Conservation (phyloP, 2,113 vertebrate genomes). For the Trematocara variabile region DNA sequence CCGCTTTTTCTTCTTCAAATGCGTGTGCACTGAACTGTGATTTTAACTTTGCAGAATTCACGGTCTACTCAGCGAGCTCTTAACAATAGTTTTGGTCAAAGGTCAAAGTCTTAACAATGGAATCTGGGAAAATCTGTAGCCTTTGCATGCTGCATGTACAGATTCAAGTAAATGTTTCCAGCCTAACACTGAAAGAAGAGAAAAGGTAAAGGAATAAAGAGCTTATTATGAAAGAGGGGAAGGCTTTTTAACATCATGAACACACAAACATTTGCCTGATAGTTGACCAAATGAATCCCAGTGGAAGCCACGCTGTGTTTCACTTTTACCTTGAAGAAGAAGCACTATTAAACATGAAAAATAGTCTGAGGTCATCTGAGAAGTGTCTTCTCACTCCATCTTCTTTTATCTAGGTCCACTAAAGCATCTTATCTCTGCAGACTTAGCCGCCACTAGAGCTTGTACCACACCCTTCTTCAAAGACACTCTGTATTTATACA, state of each 20-base stretch:
- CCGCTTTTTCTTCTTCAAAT: neutral
- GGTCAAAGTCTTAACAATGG: neutral
- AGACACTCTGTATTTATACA: neutral
- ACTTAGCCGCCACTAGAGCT: neutral
- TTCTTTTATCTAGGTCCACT: neutral
- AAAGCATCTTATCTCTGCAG: neutral
- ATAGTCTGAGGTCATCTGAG: neutral
- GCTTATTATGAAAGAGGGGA: neutral
- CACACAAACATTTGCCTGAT: neutral
- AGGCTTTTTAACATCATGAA: neutral
- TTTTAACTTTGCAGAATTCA: neutral
- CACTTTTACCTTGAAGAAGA: neutral
- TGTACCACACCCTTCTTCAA: neutral
- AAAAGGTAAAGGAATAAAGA: neutral
- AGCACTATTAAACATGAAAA: neutral
- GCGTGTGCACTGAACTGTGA: neutral
- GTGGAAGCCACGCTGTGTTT: neutral
- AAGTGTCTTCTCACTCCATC: neutral
- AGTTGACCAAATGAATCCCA: neutral
- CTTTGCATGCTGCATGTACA: neutral
- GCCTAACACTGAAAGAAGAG: neutral
- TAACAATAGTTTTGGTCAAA: neutral
- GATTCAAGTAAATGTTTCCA: neutral
- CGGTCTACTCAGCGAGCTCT: neutral
- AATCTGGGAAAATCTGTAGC: neutral